Evolutionary conservation across 2,113 vertebrate genomes (phyloP).

Genomic region (Lampris incognitus): DNA sequence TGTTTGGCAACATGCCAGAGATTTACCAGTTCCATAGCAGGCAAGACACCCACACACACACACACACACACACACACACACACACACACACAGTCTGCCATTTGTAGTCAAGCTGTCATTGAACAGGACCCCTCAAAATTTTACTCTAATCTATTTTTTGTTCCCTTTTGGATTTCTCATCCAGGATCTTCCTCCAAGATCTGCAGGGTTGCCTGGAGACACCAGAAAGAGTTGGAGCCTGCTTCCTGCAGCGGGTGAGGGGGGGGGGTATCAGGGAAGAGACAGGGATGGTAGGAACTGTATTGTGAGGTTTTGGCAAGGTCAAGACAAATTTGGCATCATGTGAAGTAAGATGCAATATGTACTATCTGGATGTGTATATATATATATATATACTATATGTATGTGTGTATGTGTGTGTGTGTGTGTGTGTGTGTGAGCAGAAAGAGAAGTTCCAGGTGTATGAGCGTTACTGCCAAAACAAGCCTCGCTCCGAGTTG

Average conservation of each 20-base stretch:
- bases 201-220: slow-evolving; percentile 90
- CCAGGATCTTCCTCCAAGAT: slow-evolving; percentile 92
- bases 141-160: slow-evolving; percentile 22
- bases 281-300: neutral
- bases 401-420: slow-evolving; percentile 13
- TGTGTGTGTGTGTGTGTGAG: slow-evolving; percentile 40
- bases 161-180: slow-evolving; percentile 34
- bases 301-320: neutral
- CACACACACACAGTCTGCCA: slow-evolving; percentile 17
- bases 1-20: slow-evolving; percentile 97
- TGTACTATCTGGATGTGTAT: neutral
- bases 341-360: neutral
- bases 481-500: slow-evolving; percentile 92
- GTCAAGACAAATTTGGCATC: neutral
- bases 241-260: slow-evolving; percentile 94
- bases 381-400: neutral
- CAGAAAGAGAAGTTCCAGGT: slow-evolving; percentile 96
- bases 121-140: slow-evolving; percentile 14
- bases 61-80: neutral
- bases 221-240: slow-evolving; percentile 90
- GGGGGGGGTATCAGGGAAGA: neutral
- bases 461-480: slow-evolving; percentile 97
- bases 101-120: slow-evolving; percentile 25
- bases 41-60: slow-evolving; percentile 71
- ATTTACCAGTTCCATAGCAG: slow-evolving; percentile 97